phyloP scores from a whole-genome alignment of 92 coral and sea anemone species.

The Palythoa heliodiscus region DNA sequence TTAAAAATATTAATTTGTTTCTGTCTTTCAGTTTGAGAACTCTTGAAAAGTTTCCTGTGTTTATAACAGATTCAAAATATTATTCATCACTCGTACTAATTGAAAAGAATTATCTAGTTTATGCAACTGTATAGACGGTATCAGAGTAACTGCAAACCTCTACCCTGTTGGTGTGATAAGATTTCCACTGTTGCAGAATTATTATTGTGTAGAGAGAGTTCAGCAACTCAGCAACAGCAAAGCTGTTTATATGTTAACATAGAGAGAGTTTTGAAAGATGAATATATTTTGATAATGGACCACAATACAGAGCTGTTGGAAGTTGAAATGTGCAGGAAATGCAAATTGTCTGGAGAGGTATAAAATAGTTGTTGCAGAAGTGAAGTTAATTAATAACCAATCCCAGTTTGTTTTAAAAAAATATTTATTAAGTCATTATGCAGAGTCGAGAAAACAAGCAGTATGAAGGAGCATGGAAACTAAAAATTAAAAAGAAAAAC shows the following conservation, averaged over 20 bases:
- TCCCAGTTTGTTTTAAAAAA: constrained; percentile 40
- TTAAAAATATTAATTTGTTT: background rate
- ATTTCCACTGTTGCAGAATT: background rate
- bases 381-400: constrained; percentile 31
- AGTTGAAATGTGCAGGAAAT: background rate
- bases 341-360: constrained; percentile 16
- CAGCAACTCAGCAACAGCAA: background rate
- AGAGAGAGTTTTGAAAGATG: background rate
- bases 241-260: constrained; percentile 12
- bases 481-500: background rate
- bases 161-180: too few species aligned
- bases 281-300: constrained; percentile 18
- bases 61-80: too few species aligned
- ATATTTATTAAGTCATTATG: constrained; percentile 32
- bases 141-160: too few species aligned
- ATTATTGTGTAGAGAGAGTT: background rate
- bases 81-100: too few species aligned
- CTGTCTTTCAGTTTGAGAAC: background rate
- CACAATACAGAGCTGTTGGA: background rate
- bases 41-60: background rate
- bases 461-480: constrained; percentile 21
- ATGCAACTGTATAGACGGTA: too few species aligned
- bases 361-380: constrained; percentile 36
- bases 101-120: too few species aligned
- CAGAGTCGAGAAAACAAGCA: constrained; percentile 5